These are phyloP conservation scores for Ectobius pallidus DNA, from an alignment of 2,888 invertebrate species.

Conservation along the genomic window DNA sequence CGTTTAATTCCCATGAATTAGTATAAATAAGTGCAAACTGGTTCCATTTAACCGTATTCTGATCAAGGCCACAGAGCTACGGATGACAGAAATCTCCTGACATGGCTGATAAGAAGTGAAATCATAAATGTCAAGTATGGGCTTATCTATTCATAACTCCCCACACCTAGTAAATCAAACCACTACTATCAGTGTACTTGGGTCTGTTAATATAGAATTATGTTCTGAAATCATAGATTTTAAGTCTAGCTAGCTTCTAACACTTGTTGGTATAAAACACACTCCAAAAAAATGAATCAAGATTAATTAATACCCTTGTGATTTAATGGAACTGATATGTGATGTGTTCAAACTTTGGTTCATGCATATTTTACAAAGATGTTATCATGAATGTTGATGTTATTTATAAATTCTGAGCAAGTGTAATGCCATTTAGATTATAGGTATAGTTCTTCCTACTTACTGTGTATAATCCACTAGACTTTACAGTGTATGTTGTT, in stretches of 20 bases:
- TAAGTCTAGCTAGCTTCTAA: neutral
- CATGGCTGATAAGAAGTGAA: no score
- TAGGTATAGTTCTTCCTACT: constrained; percentile 20
- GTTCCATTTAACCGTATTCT: no score
- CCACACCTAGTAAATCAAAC: no score
- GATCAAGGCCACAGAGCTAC: no score
- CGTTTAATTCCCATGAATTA: no score
- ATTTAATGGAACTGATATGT: constrained; percentile 24
- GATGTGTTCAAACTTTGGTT: constrained; percentile 29
- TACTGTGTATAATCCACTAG: constrained; percentile 24
- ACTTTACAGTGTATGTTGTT: constrained; percentile 2
- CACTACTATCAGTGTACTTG: neutral
- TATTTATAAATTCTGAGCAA: constrained; percentile 19
- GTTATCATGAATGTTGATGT: constrained; percentile 29
- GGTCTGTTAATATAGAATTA: neutral
- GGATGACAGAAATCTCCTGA: no score
- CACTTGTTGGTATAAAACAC: constrained; percentile 11
- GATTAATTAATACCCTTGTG: constrained; percentile 1
- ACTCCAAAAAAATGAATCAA: neutral
- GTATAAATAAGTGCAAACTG: no score
- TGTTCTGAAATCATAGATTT: neutral
- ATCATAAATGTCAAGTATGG: no score
- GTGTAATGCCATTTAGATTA: constrained; percentile 18
- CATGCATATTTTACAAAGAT: constrained; percentile 22
- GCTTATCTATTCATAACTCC: no score